Conservation (phyloP, 2,113 vertebrate genomes). For the Notarius lentiginosus region DNA sequence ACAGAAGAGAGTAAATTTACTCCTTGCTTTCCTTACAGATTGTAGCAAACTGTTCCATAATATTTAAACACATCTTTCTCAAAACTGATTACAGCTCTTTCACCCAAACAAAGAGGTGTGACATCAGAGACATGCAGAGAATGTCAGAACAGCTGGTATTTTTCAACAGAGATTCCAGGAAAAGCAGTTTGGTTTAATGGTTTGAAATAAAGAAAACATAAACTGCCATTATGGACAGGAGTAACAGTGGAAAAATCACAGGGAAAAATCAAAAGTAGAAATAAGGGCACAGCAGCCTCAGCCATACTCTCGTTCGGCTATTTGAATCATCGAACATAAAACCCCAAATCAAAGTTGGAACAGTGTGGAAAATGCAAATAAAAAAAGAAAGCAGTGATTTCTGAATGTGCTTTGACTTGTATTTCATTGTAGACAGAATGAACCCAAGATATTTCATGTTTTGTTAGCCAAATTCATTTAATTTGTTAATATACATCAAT, state of each 20-base stretch:
- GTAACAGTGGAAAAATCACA: background rate
- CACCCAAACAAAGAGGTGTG: slow-evolving; percentile 36
- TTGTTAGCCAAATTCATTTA: too few relatives aligned
- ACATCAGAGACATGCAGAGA: slow-evolving; percentile 17
- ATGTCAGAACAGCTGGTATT: slow-evolving; percentile 19
- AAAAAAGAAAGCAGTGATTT: too few relatives aligned
- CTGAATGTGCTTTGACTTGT: too few relatives aligned
- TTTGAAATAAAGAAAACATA: slow-evolving; percentile 10
- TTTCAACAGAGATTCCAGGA: slow-evolving; percentile 6
- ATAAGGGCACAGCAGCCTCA: background rate
- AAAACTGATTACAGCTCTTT: slow-evolving; percentile 6
- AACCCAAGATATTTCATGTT: too few relatives aligned
- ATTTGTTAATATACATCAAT: too few relatives aligned
- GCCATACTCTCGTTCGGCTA: background rate
- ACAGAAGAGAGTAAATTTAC: background rate
- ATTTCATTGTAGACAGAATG: too few relatives aligned
- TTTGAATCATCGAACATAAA: too few relatives aligned
- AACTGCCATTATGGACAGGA: background rate
- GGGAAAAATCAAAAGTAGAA: background rate
- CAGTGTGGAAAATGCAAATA: too few relatives aligned
- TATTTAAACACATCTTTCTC: slow-evolving; percentile 46
- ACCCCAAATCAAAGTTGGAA: too few relatives aligned
- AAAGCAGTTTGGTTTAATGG: background rate
- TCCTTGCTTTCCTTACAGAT: slow-evolving; percentile 40
- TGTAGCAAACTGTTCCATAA: slow-evolving; percentile 65